Base-by-base conservation (phyloP, 2,797 vertebrate species). In the Mycteria americana region DNA sequence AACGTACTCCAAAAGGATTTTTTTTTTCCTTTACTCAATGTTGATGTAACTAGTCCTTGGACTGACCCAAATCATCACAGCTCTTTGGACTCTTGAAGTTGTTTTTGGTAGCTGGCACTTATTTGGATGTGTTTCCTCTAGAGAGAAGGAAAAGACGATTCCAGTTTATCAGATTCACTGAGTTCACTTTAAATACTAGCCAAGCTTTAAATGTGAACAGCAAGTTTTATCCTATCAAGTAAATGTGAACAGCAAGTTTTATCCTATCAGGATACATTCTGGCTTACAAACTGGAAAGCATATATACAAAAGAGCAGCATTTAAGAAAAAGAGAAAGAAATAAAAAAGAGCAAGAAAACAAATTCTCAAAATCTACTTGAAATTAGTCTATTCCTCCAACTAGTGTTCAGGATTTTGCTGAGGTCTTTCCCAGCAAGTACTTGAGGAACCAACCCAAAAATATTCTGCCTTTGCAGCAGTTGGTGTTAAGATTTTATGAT, bases 401-500 rank as follows among this genome's bases (percentile, higher is more conserved):
- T 41, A 11, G 8, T 74, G 16, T 60, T 60, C 48, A 56, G 33
- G 10, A 10, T 48, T 51, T 91, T 77, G 23, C 37, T 48, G 62
- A 73, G 6, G 18, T 64, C 53, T 81, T 91, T 57, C 45, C 81
- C 50, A 68, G 48, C 28, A 59, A 85, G 4, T 25, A 18, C 27
- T 43, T 64, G 53, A 79, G 41, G 50, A 82, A 81, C 14, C 31
- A 72, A 31, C 15, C 35, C 8, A 6, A 64, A 96, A 85, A 35
- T 54, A 70, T 53, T 53, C 22, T 81, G 11, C 23, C 19, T 89
- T 80, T 82, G 31, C 50, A 81, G 31, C 7, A 75, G 27, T 1
- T 89, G 22, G 4, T 79, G 33, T 72, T 78, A 87, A 87, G 57
- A 67, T 92, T 85, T 89, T 76, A 57, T 82, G 18, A 62, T n/a